Evolutionary conservation across 2,888 invertebrate genomes (phyloP), one percentile per base, ranked within the genome.

Genomic region (Eustalomyia histrio): DNA sequence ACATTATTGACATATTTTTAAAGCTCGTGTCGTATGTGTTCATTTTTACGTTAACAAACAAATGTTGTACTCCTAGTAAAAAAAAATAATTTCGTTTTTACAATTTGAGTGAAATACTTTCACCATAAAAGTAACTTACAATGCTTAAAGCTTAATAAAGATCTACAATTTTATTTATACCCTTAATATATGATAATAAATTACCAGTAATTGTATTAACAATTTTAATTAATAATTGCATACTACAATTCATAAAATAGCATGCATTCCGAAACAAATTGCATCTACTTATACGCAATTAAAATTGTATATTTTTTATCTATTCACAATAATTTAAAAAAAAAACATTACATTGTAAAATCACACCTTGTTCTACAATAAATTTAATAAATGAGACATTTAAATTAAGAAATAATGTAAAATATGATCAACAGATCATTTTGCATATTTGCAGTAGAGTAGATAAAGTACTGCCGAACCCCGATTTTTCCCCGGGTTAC

Each of bases 281-380:
- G 17, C 29, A 24, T 17, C n/a, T n/a, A 33, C 29, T 64, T 47
- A 33, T 47, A 29, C 10, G 24, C 21, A 57, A 29, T 29, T 29
- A 24, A 29, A 24, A 29, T 16, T 57, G 3, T 35, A 35, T 14
- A 8, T 61, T 10, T n/a, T 21, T 9, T 9, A 33, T 43, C 1
- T 29, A 55, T 60, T 50, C 52, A 39, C 14, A 14, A 50, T 21
- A 47, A 57, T 35, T 64, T 33, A 21, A 50, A 50, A n/a, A n/a
- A n/a, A n/a, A 18, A 39, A 12, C 1, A 39, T 4, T 39, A 12
- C 39, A 47, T 47, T n/a, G 14, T 8, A 47, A 64, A 55, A 67
- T 67, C 72, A 78, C 72, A 73, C 78, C 72, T 67, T 50, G 21
- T 58, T 74, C 47, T 39, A 33, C 52, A 17, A 16, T 52, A 35